Conservation (phyloP, 2,797 vertebrate species). For the Pelochelys cantorii region DNA sequence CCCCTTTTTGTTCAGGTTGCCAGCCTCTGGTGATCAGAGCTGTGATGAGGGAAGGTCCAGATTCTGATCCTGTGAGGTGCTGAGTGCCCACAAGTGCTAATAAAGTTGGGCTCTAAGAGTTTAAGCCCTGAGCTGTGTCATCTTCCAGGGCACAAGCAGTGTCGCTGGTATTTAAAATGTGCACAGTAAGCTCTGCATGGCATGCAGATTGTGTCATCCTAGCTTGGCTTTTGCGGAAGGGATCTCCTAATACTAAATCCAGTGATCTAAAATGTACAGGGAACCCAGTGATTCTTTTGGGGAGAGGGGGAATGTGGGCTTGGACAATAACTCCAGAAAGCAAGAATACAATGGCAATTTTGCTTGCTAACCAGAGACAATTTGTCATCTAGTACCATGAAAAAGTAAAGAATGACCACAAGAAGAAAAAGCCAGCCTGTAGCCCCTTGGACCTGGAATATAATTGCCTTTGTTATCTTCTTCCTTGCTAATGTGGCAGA, state of each 20-base stretch:
- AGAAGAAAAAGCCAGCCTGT: neutral
- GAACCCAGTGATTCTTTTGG: accelerated
- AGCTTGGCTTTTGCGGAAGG: accelerated
- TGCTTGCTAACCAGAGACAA: accelerated
- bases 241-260: accelerated
- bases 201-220: neutral
- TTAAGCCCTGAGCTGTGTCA: neutral
- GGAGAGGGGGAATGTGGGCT: neutral
- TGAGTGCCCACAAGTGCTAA: accelerated
- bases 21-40: neutral
- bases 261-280: neutral
- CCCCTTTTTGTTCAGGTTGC: neutral
- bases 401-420: neutral
- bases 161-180: neutral
- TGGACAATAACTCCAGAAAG: neutral
- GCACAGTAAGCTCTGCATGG: neutral
- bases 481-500: neutral
- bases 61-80: neutral
- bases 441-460: accelerated
- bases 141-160: neutral
- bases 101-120: neutral
- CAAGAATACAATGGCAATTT: accelerated
- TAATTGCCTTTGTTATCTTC: neutral
- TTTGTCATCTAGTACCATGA: neutral
- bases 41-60: accelerated